Evolutionary conservation across 2,888 invertebrate genomes (phyloP), one percentile per base, ranked within the genome.

Genomic region (Eulithis testata): DNA sequence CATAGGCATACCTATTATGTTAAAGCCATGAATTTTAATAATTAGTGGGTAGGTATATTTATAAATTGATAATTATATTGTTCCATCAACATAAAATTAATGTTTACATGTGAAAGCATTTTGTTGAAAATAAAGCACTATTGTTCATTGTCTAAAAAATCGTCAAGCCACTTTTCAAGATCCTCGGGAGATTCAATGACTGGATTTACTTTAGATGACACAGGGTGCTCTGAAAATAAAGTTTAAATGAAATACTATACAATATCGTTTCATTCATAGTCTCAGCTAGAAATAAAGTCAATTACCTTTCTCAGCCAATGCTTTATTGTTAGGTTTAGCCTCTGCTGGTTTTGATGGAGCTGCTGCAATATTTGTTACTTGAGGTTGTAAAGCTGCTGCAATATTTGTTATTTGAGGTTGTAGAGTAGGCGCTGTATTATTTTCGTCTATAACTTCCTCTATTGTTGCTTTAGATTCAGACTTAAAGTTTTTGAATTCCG

Each of bases 151-250:
- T 93, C 92, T 69, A 93, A 84, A 73, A 90, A 93, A 69, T 93
- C 93, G 54, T 93, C 93, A 1, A 93, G 85, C 93, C 93, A 93
- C 70, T 93, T 93, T 71, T 93, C 93, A 47, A 93, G 85, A 69
- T 93, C 93, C 74, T 92, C 91, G 2, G 91, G 87, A 63, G 91
- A 89, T 82, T 91, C 87, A 45, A 89, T 88, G 1, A 87, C 80
- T 63, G 85, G 81, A 74, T 82, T 83, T 57, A 77, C 80, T 51
- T 75, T 73, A 51, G 74, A 49, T 55, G 69, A 66, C 40, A 65
- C 64, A 56, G 70, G 49, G 50, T 60, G 63, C 14, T 68, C 74
- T 58, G 73, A 63, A 68, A 69, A 68, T 51, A 40, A 21, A 49
- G 12, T 57, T 72, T 70, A 66, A 72, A 75, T 54, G 47, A 53